Evolutionary conservation across 2,888 invertebrate species (phyloP).

Genomic region (Ptychoptera contaminata): DNA sequence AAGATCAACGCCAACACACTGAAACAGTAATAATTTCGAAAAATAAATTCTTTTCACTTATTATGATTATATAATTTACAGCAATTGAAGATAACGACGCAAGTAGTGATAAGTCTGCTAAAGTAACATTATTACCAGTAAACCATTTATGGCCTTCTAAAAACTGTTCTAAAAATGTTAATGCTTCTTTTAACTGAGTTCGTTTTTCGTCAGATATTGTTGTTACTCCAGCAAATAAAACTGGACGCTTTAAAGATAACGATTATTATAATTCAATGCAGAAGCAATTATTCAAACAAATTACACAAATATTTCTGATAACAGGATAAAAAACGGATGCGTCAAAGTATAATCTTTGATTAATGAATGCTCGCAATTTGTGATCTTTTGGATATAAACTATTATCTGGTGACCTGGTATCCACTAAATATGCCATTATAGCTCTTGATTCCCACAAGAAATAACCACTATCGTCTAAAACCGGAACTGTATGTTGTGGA

Average conservation of each 20-base stretch:
- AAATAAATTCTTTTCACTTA: too few relatives aligned
- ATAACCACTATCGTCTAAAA: slow-evolving; percentile 49
- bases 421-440: slow-evolving; percentile 44
- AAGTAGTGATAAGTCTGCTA: slow-evolving; percentile 31
- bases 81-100: slow-evolving; percentile 25
- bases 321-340: slow-evolving; percentile 43
- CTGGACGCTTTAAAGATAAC: slow-evolving; percentile 35
- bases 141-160: slow-evolving; percentile 24
- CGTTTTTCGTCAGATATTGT: slow-evolving; percentile 37
- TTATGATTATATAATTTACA: too few relatives aligned
- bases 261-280: too few relatives aligned
- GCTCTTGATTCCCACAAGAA: slow-evolving; percentile 52
- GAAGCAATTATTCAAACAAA: too few relatives aligned
- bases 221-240: slow-evolving; percentile 39
- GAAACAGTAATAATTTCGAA: too few relatives aligned
- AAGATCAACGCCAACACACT: slow-evolving; percentile 11
- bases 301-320: slow-evolving; percentile 44
- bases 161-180: slow-evolving; percentile 29
- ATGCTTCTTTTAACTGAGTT: slow-evolving; percentile 37
- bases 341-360: slow-evolving; percentile 47
- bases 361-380: slow-evolving; percentile 38
- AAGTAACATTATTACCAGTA: slow-evolving; percentile 29
- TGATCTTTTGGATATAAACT: slow-evolving; percentile 43
- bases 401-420: slow-evolving; percentile 35
- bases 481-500: slow-evolving; percentile 51